Conservation (phyloP, 30 jellyfish, hydroid and myxozoan species). For the Chrysaora quinquecirrha region DNA sequence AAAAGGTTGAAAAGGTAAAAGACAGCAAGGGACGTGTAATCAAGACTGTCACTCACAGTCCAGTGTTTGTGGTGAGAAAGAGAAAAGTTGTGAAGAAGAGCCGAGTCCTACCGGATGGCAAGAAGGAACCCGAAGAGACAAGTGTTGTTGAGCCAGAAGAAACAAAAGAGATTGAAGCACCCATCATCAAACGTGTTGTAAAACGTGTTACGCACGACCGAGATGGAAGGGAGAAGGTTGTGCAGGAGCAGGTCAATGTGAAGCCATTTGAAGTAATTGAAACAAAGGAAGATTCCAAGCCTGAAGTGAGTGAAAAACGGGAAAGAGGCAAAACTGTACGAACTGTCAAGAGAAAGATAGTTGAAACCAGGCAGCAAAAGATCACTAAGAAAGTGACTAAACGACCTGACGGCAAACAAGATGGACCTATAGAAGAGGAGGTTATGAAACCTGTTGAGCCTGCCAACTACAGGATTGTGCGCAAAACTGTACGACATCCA, state of each 20-base stretch:
- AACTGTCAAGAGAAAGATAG: slow-evolving; percentile 6
- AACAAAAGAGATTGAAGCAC: neutral
- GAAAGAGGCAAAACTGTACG: neutral
- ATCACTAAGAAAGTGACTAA: neutral
- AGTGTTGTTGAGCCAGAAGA: slow-evolving; percentile 15
- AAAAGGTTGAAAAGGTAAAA: slow-evolving; percentile 5
- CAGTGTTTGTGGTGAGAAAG: slow-evolving; percentile 60
- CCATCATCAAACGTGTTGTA: neutral
- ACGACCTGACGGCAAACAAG: slow-evolving; percentile 15
- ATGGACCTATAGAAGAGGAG: slow-evolving; percentile 30
- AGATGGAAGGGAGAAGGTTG: slow-evolving; percentile 53
- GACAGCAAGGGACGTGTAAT: slow-evolving; percentile 35
- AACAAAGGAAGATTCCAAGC: neutral
- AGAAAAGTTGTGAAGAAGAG: slow-evolving; percentile 27
- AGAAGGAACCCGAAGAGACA: slow-evolving; percentile 14
- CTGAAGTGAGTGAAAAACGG: slow-evolving; percentile 4
- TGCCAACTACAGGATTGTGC: neutral
- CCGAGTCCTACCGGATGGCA: slow-evolving; percentile 63
- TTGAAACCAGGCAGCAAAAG: neutral
- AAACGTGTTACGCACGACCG: slow-evolving; percentile 48
- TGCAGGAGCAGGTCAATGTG: neutral
- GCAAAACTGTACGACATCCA: slow-evolving; percentile 2
- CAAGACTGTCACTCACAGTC: slow-evolving; percentile 42
- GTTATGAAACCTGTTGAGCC: slow-evolving; percentile 60
- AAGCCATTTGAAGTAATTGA: neutral